phyloP scores from a whole-genome alignment of 92 coral and sea anemone species.

The Heteractis magnifica region DNA sequence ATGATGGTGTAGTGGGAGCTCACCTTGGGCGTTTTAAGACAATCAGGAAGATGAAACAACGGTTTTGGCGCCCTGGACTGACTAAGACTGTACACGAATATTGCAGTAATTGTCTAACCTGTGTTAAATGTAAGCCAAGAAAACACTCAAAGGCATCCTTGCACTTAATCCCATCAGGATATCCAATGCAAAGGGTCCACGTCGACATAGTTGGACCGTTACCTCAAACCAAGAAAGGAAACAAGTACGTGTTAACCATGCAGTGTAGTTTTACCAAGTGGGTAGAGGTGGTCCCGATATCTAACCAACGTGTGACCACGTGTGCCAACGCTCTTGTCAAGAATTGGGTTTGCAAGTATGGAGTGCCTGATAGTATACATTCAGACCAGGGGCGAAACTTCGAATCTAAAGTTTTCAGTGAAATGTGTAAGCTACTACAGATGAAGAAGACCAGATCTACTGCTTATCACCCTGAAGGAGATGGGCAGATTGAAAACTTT shows the following conservation, averaged over 20 bases:
- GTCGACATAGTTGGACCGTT: conserved; percentile 23
- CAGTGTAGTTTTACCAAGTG: conserved; percentile 56
- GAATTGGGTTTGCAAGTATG: conserved; percentile 48
- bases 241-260: conserved; percentile 37
- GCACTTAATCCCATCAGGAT: conserved; percentile 13
- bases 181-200: conserved; percentile 45
- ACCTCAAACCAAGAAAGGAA: conserved; percentile 43
- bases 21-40: conserved; percentile 43
- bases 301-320: conserved; percentile 48
- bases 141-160: background rate
- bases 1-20: conserved; percentile 41
- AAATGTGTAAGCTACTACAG: conserved; percentile 45
- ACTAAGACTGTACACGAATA: conserved; percentile 11
- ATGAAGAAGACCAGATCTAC: conserved; percentile 47
- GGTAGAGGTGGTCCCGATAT: conserved; percentile 54
- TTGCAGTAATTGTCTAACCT: conserved; percentile 7
- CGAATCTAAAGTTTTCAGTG: conserved; percentile 40
- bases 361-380: conserved; percentile 50
- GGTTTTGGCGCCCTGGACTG: conserved; percentile 46
- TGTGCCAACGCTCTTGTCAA: conserved; percentile 45
- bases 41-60: conserved; percentile 31
- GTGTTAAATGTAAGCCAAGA: conserved; percentile 39
- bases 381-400: conserved; percentile 54
- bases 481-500: conserved; percentile 54
- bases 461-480: conserved; percentile 48